These are phyloP conservation scores for Drosophila colorata DNA, from an alignment of 2,888 invertebrate species.

Conservation along the genomic window DNA sequence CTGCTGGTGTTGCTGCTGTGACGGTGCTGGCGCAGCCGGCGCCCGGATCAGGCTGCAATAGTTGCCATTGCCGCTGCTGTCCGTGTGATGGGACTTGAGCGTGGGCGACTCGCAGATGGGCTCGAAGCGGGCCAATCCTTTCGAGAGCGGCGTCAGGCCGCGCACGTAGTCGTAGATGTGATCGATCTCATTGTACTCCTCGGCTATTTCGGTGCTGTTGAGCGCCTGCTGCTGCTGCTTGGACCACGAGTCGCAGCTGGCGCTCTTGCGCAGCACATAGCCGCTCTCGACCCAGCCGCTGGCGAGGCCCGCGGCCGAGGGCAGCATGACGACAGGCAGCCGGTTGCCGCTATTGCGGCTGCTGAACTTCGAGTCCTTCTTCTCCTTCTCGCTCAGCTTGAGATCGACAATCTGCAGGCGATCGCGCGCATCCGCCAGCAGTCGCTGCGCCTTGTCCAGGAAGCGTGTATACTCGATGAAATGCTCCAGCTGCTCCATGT, in stretches of 20 bases:
- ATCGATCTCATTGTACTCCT: conserved; percentile 98
- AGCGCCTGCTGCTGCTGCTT: conserved; percentile 84
- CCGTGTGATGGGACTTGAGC: conserved; percentile 84
- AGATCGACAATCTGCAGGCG: conserved; percentile 93
- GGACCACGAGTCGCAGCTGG: conserved; percentile 89
- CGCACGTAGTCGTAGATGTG: conserved; percentile 98
- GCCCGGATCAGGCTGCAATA: conserved; percentile 85
- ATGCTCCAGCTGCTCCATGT: conserved; percentile 91
- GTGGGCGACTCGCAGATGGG: conserved; percentile 86
- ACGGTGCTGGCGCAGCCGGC: conserved; percentile 67
- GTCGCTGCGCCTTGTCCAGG: conserved; percentile 91
- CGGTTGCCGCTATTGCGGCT: conserved; percentile 83
- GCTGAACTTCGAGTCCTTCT: conserved; percentile 85
- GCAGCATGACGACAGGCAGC: conserved; percentile 84
- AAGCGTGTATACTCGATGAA: conserved; percentile 91
- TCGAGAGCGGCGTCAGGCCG: conserved; percentile 95
- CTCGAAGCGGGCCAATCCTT: conserved; percentile 87
- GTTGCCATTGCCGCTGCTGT: conserved; percentile 85
- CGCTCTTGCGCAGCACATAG: conserved; percentile 91
- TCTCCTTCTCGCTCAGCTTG: conserved; percentile 89
- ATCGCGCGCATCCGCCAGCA: conserved; percentile 90
- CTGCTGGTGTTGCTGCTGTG: conserved; percentile 74
- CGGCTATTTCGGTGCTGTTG: conserved; percentile 87
- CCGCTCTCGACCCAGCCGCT: conserved; percentile 86
- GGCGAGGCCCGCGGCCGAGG: conserved; percentile 83